Conservation (phyloP, 2,888 invertebrate genomes). For the Teinopalpus imperialis region DNA sequence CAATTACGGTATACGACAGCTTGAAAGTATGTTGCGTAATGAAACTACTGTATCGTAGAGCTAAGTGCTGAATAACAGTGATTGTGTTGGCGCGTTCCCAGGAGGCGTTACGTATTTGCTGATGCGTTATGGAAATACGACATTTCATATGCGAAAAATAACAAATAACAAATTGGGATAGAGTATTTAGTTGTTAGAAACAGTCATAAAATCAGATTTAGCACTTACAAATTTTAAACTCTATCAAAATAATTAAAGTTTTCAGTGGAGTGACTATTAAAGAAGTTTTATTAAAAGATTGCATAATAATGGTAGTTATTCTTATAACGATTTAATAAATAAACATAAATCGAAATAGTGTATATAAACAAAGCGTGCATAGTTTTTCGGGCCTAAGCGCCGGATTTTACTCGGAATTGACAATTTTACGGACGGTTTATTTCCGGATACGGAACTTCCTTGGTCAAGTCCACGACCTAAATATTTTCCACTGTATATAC, state of each 20-base stretch:
- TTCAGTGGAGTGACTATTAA: too few relatives aligned
- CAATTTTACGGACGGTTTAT: slow-evolving; percentile 87
- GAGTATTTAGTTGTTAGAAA: too few relatives aligned
- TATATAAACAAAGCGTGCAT: slow-evolving; percentile 38
- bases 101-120: slow-evolving; percentile 69
- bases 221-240: too few relatives aligned
- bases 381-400: slow-evolving; percentile 68
- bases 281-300: too few relatives aligned
- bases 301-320: too few relatives aligned
- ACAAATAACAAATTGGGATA: too few relatives aligned
- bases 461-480: slow-evolving; percentile 50
- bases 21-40: slow-evolving; percentile 25
- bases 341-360: too few relatives aligned
- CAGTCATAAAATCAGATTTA: too few relatives aligned
- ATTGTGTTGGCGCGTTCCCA: slow-evolving; percentile 77
- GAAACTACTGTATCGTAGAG: slow-evolving; percentile 36
- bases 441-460: slow-evolving; percentile 81
- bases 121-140: slow-evolving; percentile 52
- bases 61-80: slow-evolving; percentile 76
- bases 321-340: too few relatives aligned
- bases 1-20: slow-evolving; percentile 19
- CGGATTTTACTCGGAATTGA: slow-evolving; percentile 81
- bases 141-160: slow-evolving; percentile 21
- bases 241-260: too few relatives aligned
- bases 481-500: not conserved